Conservation (phyloP, 2,888 invertebrate genomes). For the Trachelus tabidus region DNA sequence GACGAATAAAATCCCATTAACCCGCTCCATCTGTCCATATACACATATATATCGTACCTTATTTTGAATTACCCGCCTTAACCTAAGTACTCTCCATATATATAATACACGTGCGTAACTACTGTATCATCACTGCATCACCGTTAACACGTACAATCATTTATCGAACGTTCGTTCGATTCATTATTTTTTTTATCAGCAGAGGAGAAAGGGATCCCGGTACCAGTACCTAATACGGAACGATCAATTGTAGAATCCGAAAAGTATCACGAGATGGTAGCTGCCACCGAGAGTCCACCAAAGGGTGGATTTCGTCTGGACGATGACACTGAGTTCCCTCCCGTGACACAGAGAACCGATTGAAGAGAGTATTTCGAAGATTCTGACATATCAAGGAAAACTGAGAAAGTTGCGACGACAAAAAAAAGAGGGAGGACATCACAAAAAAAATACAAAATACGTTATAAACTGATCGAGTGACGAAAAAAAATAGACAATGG, state of each 20-base stretch:
- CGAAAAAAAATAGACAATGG: background rate
- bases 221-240: background rate
- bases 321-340: constrained; percentile 87
- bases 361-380: constrained; percentile 48
- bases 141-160: background rate
- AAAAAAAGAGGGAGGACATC: constrained; percentile 3
- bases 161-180: background rate
- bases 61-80: background rate
- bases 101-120: background rate
- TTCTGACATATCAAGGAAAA: constrained; percentile 14
- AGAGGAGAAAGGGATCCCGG: background rate
- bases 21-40: background rate
- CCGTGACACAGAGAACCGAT: constrained; percentile 75
- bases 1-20: background rate
- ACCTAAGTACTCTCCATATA: background rate
- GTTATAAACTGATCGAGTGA: background rate
- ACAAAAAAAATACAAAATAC: constrained; percentile 16
- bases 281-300: constrained; percentile 77
- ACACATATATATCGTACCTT: background rate
- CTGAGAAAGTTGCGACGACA: constrained; percentile 2
- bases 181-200: background rate
- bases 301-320: constrained; percentile 80
- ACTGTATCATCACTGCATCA: background rate
- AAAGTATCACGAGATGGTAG: constrained; percentile 79
- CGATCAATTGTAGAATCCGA: constrained; percentile 73